Base-by-base conservation (phyloP, 2,797 vertebrate genomes). In the Leptatherina wallacei region DNA sequence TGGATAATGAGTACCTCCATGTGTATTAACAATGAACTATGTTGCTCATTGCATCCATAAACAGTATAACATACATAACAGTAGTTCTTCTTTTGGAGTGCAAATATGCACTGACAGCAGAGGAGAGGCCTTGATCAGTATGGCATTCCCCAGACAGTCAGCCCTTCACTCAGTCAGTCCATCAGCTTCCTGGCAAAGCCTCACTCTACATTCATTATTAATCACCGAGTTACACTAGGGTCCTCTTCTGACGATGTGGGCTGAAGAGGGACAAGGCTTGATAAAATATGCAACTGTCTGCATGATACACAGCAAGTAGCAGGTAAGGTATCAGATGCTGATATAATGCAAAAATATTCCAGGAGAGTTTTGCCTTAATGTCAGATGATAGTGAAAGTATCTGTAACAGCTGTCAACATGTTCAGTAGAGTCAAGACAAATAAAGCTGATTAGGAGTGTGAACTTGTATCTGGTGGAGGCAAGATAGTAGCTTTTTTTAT, bases 141-240 rank as follows among this genome's bases (percentile, higher is more conserved):
- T 42, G 65, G 56, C 79, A 18, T 44, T 86, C 82, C 78, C 75
- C 79, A 88, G 88, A 80, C 73, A 84, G 61, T 60, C 75, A 77
- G 75, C 69, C 68, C 78, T 78, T 80, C 75, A 75, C 74, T 86
- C 82, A 83, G 68, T 71, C 86, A 74, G 70, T 44, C 69, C 69
- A 55, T 52, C 61, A 76, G 74, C 59, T 13, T 27, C 64, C 63
- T 4, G 56, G 70, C 69, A 67, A 67, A 66, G 67, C 65, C 75
- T 80, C 71, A 54, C 77, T 85, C 81, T 51, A 33, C 77, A 86
- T 92, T 69, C 67, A 93, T 93, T 93, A 92, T 94, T 90, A 82
- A 91, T 88, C 86, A 80, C 71, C 82, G 83, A 83, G 75, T 85
- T 86, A 87, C 70, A 78, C 80, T 2, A 61, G 65, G 61, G 73